Evolutionary conservation across 2,113 vertebrate species (phyloP).

Genomic region (Oryzias melastigma): DNA sequence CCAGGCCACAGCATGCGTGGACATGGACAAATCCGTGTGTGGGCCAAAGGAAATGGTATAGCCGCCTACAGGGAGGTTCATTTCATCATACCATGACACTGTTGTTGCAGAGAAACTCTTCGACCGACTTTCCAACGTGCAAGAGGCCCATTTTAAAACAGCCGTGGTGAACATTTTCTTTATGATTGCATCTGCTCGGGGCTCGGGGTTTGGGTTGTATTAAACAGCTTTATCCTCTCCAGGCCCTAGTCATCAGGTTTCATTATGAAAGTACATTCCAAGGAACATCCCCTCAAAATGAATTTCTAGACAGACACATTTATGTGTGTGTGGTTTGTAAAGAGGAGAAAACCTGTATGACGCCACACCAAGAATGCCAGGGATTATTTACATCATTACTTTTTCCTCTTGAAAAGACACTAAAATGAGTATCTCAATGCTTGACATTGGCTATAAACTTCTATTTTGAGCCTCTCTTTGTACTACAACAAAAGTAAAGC

Average conservation of each 20-base stretch:
- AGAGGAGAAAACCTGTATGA: slow-evolving; percentile 4
- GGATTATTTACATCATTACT: slow-evolving; percentile 54
- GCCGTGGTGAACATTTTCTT: not conserved
- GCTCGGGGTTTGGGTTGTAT: slow-evolving; percentile 10
- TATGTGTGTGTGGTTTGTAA: not conserved
- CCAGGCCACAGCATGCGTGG: slow-evolving; percentile 11
- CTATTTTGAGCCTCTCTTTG: slow-evolving; percentile 24
- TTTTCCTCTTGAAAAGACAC: slow-evolving; percentile 41
- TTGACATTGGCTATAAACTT: slow-evolving; percentile 32
- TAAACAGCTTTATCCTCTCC: slow-evolving; percentile 26
- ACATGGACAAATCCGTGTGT: slow-evolving; percentile 21
- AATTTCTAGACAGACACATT: slow-evolving; percentile 33
- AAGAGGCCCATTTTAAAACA: not conserved
- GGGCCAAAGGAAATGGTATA: slow-evolving; percentile 9
- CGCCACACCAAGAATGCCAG: slow-evolving; percentile 9
- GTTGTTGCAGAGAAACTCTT: not conserved
- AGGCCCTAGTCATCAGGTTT: slow-evolving; percentile 28
- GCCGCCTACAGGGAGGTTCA: slow-evolving; percentile 1
- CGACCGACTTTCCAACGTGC: not conserved
- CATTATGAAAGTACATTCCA: slow-evolving; percentile 59
- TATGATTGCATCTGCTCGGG: not conserved
- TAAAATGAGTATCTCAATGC: slow-evolving; percentile 46
- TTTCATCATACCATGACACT: not conserved
- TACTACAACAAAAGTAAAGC: slow-evolving; percentile 50
- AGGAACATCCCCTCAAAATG: slow-evolving; percentile 54